Conservation (phyloP, 1,140 invertebrate genomes). For the Drosophila lini region DNA sequence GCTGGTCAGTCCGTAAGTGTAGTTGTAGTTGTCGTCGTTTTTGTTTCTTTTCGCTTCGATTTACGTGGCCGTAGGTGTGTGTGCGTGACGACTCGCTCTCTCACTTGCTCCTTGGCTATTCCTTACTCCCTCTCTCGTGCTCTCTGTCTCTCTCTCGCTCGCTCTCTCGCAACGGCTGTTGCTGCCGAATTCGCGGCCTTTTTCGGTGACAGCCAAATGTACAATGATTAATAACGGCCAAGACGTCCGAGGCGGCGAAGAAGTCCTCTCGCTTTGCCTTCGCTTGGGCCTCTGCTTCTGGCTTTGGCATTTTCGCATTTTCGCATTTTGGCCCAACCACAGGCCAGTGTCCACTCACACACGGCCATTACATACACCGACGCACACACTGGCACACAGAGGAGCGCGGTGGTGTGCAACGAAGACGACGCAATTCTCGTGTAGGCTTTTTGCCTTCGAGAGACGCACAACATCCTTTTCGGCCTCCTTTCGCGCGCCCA, state of each 20-base stretch:
- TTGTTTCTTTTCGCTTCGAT: constrained; percentile 54
- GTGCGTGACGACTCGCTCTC: constrained; percentile 30
- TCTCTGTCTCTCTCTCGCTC: constrained; percentile 55
- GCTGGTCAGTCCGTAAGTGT: constrained; percentile 71
- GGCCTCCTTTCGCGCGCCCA: constrained; percentile 70
- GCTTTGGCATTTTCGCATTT: constrained; percentile 40
- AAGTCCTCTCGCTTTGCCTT: constrained; percentile 61
- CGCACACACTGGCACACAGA: constrained; percentile 10
- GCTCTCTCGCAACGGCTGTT: constrained; percentile 27
- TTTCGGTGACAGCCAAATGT: constrained; percentile 83
- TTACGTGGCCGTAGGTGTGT: constrained; percentile 39
- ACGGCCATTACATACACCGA: constrained; percentile 29
- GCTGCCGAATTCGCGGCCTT: constrained; percentile 78
- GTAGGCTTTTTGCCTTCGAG: constrained; percentile 54
- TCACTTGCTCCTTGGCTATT: constrained; percentile 44
- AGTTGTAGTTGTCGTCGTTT: constrained; percentile 43
- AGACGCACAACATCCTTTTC: constrained; percentile 71
- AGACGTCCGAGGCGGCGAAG: constrained; percentile 67
- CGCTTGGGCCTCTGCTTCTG: constrained; percentile 23
- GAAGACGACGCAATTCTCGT: constrained; percentile 70
- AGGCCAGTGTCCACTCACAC: constrained; percentile 53
- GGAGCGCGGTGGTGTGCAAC: constrained; percentile 37
- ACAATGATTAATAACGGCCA: constrained; percentile 84
- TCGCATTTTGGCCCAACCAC: constrained; percentile 64
- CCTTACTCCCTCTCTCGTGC: constrained; percentile 13